A percentile compares a stretch with the other conserved stretches of the same genome.
phyloP scores from a whole-genome alignment of 64 coral and sea anemone genomes.

The Platygyra sinensis region DNA sequence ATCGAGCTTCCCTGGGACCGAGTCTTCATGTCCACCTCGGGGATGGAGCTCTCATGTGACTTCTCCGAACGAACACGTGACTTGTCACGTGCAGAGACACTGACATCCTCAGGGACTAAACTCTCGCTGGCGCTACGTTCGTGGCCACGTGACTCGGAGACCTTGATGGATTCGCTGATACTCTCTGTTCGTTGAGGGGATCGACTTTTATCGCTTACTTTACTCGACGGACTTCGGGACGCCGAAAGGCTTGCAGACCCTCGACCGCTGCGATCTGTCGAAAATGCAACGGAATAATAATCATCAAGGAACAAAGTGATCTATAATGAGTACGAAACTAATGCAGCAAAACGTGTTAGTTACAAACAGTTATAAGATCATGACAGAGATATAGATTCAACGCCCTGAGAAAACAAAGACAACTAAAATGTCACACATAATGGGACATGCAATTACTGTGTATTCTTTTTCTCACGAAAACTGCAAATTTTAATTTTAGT shows the following conservation, averaged over 20 bases:
- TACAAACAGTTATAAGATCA: too few species aligned
- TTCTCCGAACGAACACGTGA: slow-evolving; percentile 37
- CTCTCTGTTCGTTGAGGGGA: slow-evolving; percentile 14
- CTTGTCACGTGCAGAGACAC: slow-evolving; percentile 31
- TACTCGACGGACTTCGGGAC: background rate
- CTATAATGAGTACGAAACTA: background rate
- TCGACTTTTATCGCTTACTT: background rate
- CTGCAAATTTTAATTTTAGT: too few species aligned
- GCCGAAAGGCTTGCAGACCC: background rate
- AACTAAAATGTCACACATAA: too few species aligned
- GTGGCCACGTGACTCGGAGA: background rate
- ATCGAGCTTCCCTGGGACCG: slow-evolving; percentile 18
- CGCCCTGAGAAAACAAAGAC: too few species aligned
- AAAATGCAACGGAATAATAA: background rate
- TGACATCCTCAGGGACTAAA: slow-evolving; percentile 62
- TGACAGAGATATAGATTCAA: too few species aligned
- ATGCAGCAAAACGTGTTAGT: background rate
- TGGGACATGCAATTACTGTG: too few species aligned
- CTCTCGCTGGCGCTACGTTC: slow-evolving; percentile 67
- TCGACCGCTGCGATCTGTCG: slow-evolving; percentile 5
- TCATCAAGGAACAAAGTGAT: too few species aligned
- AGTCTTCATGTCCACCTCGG: slow-evolving; percentile 62
- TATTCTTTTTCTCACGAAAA: too few species aligned
- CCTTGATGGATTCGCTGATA: slow-evolving; percentile 26
- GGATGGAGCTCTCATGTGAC: slow-evolving; percentile 81